These are phyloP conservation scores for Melanotaenia pygmaea DNA, from an alignment of 2,797 vertebrate genomes.

Conservation along the genomic window DNA sequence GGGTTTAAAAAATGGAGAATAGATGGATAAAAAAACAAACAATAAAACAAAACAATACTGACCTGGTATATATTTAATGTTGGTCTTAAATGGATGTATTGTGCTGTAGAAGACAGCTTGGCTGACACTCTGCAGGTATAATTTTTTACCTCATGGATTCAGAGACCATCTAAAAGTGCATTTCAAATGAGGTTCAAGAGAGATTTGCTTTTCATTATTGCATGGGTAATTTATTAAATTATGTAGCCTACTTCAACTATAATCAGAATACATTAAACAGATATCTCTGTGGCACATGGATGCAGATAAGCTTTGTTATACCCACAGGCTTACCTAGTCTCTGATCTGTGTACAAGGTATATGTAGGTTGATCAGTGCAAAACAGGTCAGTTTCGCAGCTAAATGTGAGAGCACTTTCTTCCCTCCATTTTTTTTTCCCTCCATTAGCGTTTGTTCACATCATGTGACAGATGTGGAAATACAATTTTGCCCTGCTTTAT, in stretches of 20 bases:
- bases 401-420: background rate
- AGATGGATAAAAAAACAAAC: too few relatives aligned
- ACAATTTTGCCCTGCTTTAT: background rate
- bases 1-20: too few relatives aligned
- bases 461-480: background rate
- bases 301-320: constrained; percentile 20
- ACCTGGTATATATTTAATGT: background rate
- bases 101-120: background rate
- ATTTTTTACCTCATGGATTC: constrained; percentile 15
- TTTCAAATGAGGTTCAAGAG: background rate
- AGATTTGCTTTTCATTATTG: constrained; percentile 1
- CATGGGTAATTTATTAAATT: constrained; percentile 9
- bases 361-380: background rate
- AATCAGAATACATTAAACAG: constrained; percentile 15
- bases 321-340: constrained; percentile 1
- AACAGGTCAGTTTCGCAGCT: background rate
- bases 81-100: constrained; percentile 10
- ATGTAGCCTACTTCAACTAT: constrained; percentile 12
- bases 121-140: constrained; percentile 2
- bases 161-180: constrained; percentile 4
- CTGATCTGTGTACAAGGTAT: background rate
- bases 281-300: constrained; percentile 14
- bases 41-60: background rate
- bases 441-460: background rate
- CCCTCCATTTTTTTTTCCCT: background rate